Percentiles rank a stretch among this genome's conserved stretches.
These are phyloP conservation scores for Pseudolaguvia tuberculata DNA, from an alignment of 2,113 vertebrate genomes.

Conservation along the genomic window DNA sequence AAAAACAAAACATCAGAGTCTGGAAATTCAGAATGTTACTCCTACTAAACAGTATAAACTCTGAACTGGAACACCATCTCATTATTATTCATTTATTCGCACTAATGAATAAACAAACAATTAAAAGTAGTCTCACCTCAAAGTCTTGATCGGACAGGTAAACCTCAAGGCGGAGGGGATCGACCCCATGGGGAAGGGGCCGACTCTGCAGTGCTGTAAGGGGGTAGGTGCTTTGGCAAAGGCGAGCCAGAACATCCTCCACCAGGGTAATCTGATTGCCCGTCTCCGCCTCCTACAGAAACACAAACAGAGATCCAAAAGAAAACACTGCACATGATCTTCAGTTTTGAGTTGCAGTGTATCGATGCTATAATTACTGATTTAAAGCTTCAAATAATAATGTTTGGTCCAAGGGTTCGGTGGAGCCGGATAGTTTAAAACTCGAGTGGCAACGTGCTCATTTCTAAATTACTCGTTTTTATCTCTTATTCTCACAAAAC, in stretches of 20 bases:
- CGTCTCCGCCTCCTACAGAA: conserved; percentile 83
- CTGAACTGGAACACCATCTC: no score
- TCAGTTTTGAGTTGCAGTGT: no score
- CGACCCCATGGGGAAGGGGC: conserved; percentile 90
- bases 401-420: no score
- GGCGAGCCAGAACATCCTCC: conserved; percentile 87
- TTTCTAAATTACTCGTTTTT: no score
- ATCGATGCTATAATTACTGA: no score
- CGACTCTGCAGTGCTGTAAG: conserved; percentile 81
- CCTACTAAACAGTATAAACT: no score
- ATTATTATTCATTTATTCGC: no score
- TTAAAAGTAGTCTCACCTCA: conserved; percentile 70
- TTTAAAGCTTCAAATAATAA: no score
- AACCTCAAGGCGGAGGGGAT: conserved; percentile 92
- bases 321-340: not conserved
- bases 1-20: conserved; percentile 30
- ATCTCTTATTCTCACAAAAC: no score
- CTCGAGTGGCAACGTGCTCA: no score
- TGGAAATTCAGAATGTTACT: not conserved
- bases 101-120: not conserved
- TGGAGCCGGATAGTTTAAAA: no score
- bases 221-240: conserved; percentile 85
- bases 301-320: no score
- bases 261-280: conserved; percentile 95
- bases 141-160: conserved; percentile 93